Percentiles rank a stretch among this genome's conserved stretches.
Conservation (phyloP, 2,888 invertebrate genomes). For the Acronicta psi region DNA sequence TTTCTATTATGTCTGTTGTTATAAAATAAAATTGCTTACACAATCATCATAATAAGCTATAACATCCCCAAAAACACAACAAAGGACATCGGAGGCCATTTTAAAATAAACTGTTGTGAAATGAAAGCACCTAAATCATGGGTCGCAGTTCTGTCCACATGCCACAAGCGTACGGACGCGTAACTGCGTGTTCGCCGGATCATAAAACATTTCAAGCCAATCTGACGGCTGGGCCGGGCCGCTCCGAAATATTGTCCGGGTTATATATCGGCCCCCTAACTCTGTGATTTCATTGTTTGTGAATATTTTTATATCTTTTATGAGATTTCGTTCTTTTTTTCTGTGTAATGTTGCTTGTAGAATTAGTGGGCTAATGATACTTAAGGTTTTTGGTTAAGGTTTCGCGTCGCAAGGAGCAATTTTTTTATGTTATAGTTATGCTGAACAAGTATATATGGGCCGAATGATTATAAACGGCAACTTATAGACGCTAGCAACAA, state of each 20-base stretch:
- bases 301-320: slow-evolving; percentile 43
- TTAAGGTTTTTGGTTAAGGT: too few species aligned
- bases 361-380: neutral
- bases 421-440: too few species aligned
- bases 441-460: too few species aligned
- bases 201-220: slow-evolving; percentile 77
- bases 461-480: too few species aligned
- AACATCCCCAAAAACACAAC: slow-evolving; percentile 21
- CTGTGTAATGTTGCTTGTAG: slow-evolving; percentile 8
- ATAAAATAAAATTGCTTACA: too few species aligned
- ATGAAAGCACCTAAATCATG: slow-evolving; percentile 83
- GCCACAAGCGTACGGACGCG: slow-evolving; percentile 72
- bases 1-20: too few species aligned
- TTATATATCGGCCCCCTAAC: slow-evolving; percentile 61
- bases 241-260: slow-evolving; percentile 55
- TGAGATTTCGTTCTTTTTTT: slow-evolving; percentile 21
- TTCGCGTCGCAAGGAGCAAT: too few species aligned
- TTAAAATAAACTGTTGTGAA: slow-evolving; percentile 75
- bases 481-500: too few species aligned
- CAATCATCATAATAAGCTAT: neutral
- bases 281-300: slow-evolving; percentile 64
- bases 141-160: slow-evolving; percentile 79
- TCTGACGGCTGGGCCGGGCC: slow-evolving; percentile 56
- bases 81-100: slow-evolving; percentile 51
- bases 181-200: slow-evolving; percentile 71